Conservation (phyloP, 2,113 vertebrate species). For the Edolisoma coerulescens region DNA sequence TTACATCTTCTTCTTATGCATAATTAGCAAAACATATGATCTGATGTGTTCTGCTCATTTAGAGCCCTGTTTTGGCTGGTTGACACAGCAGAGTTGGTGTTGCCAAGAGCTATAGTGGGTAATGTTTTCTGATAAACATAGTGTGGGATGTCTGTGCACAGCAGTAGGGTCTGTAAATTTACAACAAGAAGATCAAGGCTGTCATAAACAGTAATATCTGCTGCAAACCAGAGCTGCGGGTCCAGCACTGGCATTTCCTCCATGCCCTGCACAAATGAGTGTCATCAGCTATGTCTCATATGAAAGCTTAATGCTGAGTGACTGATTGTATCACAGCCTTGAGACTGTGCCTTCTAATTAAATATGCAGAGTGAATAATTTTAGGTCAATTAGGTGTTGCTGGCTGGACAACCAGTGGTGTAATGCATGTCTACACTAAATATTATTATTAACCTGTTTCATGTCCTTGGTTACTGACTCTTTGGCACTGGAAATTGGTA, state of each 20-base stretch:
- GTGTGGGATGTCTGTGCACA: not conserved
- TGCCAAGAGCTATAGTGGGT: slow-evolving; percentile 1
- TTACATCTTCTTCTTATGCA: not conserved
- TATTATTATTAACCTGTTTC: not conserved
- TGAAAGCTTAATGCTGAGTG: not conserved
- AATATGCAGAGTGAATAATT: not conserved
- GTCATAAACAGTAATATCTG: not conserved
- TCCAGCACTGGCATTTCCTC: not conserved
- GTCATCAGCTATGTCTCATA: not conserved
- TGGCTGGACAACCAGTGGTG: not conserved
- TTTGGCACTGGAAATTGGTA: not conserved
- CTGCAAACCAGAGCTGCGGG: not conserved
- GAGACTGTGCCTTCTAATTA: not conserved
- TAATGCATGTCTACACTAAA: not conserved
- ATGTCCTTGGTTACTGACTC: not conserved
- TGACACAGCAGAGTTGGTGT: not conserved
- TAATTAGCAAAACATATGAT: slow-evolving; percentile 36
- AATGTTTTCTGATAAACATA: slow-evolving; percentile 17
- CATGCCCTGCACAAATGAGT: not conserved
- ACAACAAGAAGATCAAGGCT: not conserved
- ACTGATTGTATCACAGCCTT: not conserved
- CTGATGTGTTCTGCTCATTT: not conserved
- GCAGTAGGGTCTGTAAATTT: slow-evolving; percentile 4
- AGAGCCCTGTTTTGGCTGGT: slow-evolving; percentile 32
- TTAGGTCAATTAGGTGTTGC: not conserved